phyloP scores from a whole-genome alignment of 53 echinoderm and acorn worm species.

The Actinopyga echinites region DNA sequence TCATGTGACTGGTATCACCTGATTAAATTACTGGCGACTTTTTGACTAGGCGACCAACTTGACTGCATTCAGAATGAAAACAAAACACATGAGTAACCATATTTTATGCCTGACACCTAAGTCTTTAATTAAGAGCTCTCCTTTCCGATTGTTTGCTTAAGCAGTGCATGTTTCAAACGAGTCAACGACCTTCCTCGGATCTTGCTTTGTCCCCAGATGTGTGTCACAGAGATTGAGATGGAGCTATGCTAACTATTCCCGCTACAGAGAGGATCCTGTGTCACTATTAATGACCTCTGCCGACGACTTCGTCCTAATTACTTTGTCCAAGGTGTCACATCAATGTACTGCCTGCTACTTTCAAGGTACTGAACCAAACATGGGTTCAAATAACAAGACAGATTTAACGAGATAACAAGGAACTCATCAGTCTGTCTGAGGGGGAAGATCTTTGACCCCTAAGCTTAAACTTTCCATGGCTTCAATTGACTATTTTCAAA shows the following conservation, averaged over 20 bases:
- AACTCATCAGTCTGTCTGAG: not conserved
- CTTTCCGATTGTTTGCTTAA: conserved; percentile 22
- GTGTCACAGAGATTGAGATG: not conserved
- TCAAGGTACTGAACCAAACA: not conserved
- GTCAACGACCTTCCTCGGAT: conserved; percentile 4
- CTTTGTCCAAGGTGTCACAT: not conserved
- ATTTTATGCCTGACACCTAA: not conserved
- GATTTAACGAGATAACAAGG: conserved; percentile 19
- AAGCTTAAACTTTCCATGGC: too few relatives aligned
- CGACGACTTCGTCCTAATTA: not conserved
- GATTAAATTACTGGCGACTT: too few relatives aligned
- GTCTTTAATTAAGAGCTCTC: conserved; percentile 18
- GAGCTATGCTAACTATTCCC: conserved; percentile 14
- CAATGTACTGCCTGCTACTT: conserved; percentile 4
- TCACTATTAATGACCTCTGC: conserved; percentile 29
- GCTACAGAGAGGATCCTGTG: not conserved
- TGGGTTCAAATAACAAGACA: not conserved
- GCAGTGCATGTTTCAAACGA: not conserved
- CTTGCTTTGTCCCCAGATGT: conserved; percentile 3
- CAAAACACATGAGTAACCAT: too few relatives aligned
- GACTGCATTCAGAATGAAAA: too few relatives aligned
- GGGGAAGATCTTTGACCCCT: not conserved
- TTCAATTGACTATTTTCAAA: too few relatives aligned
- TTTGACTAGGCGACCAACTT: too few relatives aligned
- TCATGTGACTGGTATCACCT: too few relatives aligned